A percentile compares a stretch with the other conserved stretches of the same genome.
Evolutionary conservation across 2,797 vertebrate species (phyloP).

Genomic region (Halcyon leucocephala): DNA sequence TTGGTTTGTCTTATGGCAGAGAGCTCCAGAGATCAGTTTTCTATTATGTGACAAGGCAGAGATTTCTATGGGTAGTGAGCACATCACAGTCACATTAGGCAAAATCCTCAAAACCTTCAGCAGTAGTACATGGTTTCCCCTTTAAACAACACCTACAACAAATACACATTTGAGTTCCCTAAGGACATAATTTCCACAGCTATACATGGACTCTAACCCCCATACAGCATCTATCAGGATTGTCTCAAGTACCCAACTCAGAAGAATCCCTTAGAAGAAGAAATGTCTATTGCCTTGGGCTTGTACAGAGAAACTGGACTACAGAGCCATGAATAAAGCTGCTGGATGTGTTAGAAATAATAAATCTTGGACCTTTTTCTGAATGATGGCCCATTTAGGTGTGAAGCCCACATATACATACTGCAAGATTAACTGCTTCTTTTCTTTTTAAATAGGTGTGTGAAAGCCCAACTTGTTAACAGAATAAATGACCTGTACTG

Average conservation of each 20-base stretch:
- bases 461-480: slow-evolving; percentile 28
- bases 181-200: not conserved
- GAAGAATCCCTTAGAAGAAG: not conserved
- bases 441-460: slow-evolving; percentile 46
- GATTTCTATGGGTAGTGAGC: slow-evolving; percentile 19
- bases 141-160: slow-evolving; percentile 26
- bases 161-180: not conserved
- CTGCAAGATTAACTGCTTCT: slow-evolving; percentile 29
- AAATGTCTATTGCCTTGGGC: not conserved
- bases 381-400: slow-evolving; percentile 32
- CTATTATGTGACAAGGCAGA: slow-evolving; percentile 41
- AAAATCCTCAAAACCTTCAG: not conserved
- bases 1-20: slow-evolving; percentile 43
- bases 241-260: not conserved
- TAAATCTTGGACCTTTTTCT: slow-evolving; percentile 24
- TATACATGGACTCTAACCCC: not conserved
- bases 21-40: slow-evolving; percentile 39
- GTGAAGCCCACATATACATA: not conserved
- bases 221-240: not conserved
- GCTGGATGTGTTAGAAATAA: slow-evolving; percentile 44
- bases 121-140: not conserved
- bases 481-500: not conserved
- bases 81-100: not conserved
- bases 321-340: slow-evolving; percentile 20
- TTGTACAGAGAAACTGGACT: not conserved